Evolutionary conservation across 2,797 vertebrate species (phyloP).

Genomic region (Pipistrellus pygmaeus): DNA sequence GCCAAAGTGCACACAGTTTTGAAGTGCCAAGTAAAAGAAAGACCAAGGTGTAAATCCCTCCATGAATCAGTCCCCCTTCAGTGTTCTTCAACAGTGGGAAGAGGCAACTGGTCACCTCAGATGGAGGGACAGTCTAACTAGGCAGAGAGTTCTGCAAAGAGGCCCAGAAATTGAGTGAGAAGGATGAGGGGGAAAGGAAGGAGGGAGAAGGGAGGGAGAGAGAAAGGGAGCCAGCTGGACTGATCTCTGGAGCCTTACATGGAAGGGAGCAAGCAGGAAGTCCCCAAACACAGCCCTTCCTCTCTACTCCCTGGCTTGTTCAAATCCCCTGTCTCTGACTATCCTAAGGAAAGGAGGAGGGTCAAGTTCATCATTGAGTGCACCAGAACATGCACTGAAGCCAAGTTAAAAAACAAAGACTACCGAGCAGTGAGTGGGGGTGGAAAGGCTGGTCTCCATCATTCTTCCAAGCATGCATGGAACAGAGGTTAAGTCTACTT

Average conservation of each 20-base stretch:
- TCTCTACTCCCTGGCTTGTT: neutral
- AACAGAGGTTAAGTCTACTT: neutral
- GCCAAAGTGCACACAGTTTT: neutral
- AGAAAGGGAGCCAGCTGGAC: neutral
- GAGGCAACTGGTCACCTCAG: neutral
- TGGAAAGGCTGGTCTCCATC: neutral
- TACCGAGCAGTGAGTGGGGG: too few relatives aligned
- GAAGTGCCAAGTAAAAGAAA: neutral
- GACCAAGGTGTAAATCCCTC: neutral
- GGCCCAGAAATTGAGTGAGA: too few relatives aligned
- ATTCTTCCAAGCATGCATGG: neutral
- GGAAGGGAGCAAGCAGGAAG: neutral
- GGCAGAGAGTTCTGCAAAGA: neutral
- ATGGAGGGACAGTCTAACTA: neutral
- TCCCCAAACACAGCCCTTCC: neutral
- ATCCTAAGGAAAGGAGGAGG: neutral
- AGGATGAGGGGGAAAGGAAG: neutral
- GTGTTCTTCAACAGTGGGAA: neutral
- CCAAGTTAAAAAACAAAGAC: neutral
- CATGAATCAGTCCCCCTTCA: neutral
- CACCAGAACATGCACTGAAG: neutral
- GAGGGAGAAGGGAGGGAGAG: rapidly evolving
- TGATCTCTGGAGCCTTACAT: neutral
- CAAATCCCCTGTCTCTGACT: neutral
- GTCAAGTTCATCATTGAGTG: neutral